Evolutionary conservation across 2,888 invertebrate genomes (phyloP), one percentile per base, ranked within the genome.

Genomic region (Meandrusa payeni): DNA sequence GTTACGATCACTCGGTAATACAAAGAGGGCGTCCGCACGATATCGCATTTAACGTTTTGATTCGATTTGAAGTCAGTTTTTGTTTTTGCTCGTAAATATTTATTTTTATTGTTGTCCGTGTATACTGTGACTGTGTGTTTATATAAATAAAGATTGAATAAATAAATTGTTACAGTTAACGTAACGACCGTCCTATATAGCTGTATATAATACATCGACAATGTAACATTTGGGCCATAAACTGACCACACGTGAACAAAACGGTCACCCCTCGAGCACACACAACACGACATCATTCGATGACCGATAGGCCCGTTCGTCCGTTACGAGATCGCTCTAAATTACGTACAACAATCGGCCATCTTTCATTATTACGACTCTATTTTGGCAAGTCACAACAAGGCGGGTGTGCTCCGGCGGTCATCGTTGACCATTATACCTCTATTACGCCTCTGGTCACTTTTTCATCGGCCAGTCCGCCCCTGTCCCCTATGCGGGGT

Each of bases 311-410:
- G 23, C 24, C 61, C 66, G 66, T 67, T 31, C 9, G 23, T 29
- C 24, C 69, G 73, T 76, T 73, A 74, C 64, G 65, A 71, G 64
- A 75, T 74, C 71, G 70, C 68, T 76, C 75, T 81, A 81, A 79
- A 85, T 80, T 71, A 79, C 76, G 69, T 61, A 61, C 70, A 76
- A 83, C 70, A 76, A 77, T 75, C 75, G 77, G 76, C 73, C 74
- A 81, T 83, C 76, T 76, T 76, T 81, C 80, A 85, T 82, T 82
- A 77, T 82, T 79, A 83, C 73, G 76, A 70, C 82, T 82, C 71
- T 85, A 85, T 85, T 85, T 87, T 85, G 83, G 83, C 83, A 77
- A 81, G 78, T 82, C 79, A 77, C 75, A 79, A 79, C 76, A 74
- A 73, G 72, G 69, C 77, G 73, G 81, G 82, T 77, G 79, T 71